A percentile compares a stretch with the other conserved stretches of the same genome.
Conservation (phyloP, 2,888 invertebrate genomes). For the Clitarchus hookeri region DNA sequence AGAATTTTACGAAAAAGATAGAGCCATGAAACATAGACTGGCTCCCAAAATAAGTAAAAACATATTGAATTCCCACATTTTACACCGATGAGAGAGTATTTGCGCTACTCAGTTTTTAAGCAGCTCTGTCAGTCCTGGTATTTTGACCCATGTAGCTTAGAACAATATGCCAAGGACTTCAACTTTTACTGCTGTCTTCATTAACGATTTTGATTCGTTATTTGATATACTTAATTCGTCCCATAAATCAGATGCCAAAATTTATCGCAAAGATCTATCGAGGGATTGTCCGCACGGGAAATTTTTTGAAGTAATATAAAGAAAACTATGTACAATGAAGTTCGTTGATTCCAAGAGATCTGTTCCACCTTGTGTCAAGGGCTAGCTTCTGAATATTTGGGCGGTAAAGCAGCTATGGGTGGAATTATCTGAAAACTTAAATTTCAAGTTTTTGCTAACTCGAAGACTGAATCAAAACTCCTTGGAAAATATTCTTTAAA, state of each 20-base stretch:
- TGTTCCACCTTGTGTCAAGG: too few species aligned
- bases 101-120: background rate
- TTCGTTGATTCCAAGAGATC: too few species aligned
- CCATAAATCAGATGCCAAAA: background rate
- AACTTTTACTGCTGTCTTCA: background rate
- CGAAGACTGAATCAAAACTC: conserved; percentile 24
- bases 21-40: conserved; percentile 22
- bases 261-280: background rate
- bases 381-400: conserved; percentile 22
- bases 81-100: conserved; percentile 26
- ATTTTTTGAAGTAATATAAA: conserved; percentile 23
- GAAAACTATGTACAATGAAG: too few species aligned
- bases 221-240: conserved; percentile 30
- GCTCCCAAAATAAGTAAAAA: conserved; percentile 30
- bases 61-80: conserved; percentile 28
- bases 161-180: background rate
- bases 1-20: too few species aligned
- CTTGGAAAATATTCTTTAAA: background rate
- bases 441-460: too few species aligned
- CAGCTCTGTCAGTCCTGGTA: background rate
- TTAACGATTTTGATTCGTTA: background rate
- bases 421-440: conserved; percentile 26
- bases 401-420: conserved; percentile 10
- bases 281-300: conserved; percentile 21
- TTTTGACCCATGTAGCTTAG: background rate